Evolutionary conservation across 2,797 vertebrate genomes (phyloP), one percentile per base, ranked within the genome.

Genomic region (Liparis tanakae): DNA sequence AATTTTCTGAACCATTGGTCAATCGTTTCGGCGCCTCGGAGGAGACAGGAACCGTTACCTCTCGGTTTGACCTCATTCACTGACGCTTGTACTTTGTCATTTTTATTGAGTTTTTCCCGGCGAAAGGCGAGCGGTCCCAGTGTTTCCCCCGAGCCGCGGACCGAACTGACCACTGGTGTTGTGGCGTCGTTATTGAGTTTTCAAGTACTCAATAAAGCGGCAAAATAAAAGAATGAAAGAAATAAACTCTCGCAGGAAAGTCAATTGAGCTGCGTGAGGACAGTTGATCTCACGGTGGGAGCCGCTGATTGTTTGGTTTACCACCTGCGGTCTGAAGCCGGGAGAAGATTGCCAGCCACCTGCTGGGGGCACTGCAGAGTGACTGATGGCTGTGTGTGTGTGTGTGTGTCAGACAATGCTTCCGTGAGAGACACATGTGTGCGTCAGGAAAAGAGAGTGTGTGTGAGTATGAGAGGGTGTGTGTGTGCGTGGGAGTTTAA

Each of bases 231-330:
- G 34, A 69, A 30, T 72, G 65, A 67, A 1, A n/a, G 36, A 57
- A 68, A 41, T 61, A 53, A 6, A 12, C 78, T 60, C 66, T 81
- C 73, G 46, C 57, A 0, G 39, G 68, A 78, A 76, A 89, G 78
- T 85, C 72, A 70, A 62, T 67, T 41, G 79, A 84, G 75, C 89
- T 68, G 80, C 68, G 14, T 73, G 85, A 79, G 83, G 82, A 84
- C 78, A 74, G 81, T 82, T 84, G 82, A 84, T 83, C 72, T 88
- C 86, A 51, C 62, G 55, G 80, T 67, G 86, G 68, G 90, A 88
- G 74, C 63, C 33, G 83, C 83, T 90, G 90, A 91, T 91, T 92
- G 89, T 91, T 91, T 91, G 86, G 41, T 90, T 91, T 87, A 83
- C 90, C 88, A 76, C 90, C 89, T 89, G 90, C 20, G 58, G 88